phyloP scores from a whole-genome alignment of 2,797 vertebrate genomes.

The Oophaga sylvatica region DNA sequence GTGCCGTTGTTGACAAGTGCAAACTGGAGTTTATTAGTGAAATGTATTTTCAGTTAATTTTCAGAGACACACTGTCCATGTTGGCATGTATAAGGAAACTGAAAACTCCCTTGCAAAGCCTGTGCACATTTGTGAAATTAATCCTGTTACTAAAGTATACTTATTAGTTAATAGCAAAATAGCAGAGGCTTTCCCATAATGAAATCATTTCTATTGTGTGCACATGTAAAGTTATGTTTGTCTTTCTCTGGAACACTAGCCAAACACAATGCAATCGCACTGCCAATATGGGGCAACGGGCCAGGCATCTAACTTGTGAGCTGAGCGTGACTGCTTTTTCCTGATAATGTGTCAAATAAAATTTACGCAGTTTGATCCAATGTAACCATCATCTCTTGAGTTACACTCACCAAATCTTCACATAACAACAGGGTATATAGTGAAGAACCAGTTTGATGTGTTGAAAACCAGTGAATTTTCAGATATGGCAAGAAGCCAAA shows the following conservation, averaged over 20 bases:
- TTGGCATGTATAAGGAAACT: background rate
- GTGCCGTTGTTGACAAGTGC: too few relatives aligned
- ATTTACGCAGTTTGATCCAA: background rate
- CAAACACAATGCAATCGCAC: constrained; percentile 13
- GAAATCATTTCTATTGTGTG: constrained; percentile 13
- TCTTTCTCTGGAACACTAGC: constrained; percentile 14
- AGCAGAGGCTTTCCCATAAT: background rate
- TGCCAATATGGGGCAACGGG: constrained; percentile 4
- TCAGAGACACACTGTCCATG: background rate
- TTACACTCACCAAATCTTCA: background rate
- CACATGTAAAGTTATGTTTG: constrained; percentile 33
- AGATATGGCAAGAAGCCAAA: background rate
- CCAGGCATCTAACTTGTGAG: constrained; percentile 3
- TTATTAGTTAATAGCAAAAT: background rate
- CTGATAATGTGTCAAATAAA: background rate
- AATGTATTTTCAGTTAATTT: background rate
- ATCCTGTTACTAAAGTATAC: background rate
- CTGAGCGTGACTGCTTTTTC: background rate
- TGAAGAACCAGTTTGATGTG: background rate
- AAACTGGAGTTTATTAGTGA: background rate
- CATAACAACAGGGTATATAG: background rate
- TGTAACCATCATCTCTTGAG: background rate
- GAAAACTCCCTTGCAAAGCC: background rate
- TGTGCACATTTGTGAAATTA: background rate
- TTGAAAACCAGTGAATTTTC: background rate